phyloP scores from a whole-genome alignment of 2,888 invertebrate species.

The Agriotes lineatus region DNA sequence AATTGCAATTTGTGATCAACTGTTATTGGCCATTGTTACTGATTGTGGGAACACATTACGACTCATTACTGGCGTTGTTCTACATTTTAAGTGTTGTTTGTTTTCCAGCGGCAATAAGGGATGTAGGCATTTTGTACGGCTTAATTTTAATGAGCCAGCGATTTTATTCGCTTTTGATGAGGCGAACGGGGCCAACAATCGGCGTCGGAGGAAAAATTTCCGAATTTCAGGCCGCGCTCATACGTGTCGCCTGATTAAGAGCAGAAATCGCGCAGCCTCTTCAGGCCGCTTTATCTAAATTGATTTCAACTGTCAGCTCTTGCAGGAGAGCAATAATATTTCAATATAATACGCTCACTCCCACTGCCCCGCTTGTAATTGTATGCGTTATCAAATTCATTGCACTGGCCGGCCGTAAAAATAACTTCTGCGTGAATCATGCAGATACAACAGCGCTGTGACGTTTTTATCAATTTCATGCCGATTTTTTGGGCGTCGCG shows the following conservation, averaged over 20 bases:
- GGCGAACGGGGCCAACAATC: too few species aligned
- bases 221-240: too few species aligned
- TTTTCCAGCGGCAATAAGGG: background rate
- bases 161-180: too few species aligned
- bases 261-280: background rate
- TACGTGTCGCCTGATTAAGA: too few species aligned
- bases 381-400: slow-evolving; percentile 9
- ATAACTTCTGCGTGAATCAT: background rate
- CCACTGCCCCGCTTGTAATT: background rate
- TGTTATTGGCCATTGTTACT: background rate
- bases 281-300: background rate
- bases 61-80: background rate
- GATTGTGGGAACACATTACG: background rate
- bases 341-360: background rate
- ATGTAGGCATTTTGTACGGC: background rate
- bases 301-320: background rate
- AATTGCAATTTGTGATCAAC: background rate
- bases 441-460: background rate
- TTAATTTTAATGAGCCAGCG: background rate
- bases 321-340: background rate
- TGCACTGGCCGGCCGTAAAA: background rate
- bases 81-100: background rate
- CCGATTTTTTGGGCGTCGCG: background rate
- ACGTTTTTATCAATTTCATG: background rate
- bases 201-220: too few species aligned